Conservation (phyloP, 1,140 invertebrate genomes). For the Bombus cullumanus region DNA sequence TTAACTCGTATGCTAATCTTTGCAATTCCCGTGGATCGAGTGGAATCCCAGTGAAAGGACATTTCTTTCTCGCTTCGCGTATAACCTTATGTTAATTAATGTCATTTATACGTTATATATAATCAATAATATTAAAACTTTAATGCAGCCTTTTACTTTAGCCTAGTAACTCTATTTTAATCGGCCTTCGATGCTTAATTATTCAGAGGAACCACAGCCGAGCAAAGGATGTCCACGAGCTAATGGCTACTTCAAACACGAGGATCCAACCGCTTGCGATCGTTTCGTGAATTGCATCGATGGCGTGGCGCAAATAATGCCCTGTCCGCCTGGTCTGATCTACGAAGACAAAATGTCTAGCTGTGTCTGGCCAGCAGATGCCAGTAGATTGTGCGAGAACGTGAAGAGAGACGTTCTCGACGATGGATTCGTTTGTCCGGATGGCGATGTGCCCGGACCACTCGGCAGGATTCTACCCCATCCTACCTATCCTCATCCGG, state of each 20-base stretch:
- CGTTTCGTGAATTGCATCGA: constrained; percentile 93
- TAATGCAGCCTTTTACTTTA: not conserved
- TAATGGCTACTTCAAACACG: constrained; percentile 91
- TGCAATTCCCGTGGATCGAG: too few relatives aligned
- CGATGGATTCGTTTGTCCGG: constrained; percentile 91
- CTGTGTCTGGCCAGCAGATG: constrained; percentile 89
- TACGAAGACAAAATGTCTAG: constrained; percentile 90
- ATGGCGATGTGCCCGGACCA: constrained; percentile 87
- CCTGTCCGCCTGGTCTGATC: constrained; percentile 91
- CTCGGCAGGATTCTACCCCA: constrained; percentile 89
- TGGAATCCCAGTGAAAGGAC: too few relatives aligned
- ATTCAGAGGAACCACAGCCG: constrained; percentile 88
- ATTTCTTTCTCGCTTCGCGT: too few relatives aligned
- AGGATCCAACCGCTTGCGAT: constrained; percentile 90
- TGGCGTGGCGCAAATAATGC: constrained; percentile 87
- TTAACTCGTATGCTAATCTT: not conserved
- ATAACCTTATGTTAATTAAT: too few relatives aligned
- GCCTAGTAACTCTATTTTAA: not conserved
- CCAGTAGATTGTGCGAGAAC: constrained; percentile 85
- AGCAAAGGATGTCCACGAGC: constrained; percentile 89
- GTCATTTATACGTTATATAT: too few relatives aligned
- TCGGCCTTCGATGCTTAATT: not conserved
- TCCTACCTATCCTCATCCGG: constrained; percentile 91
- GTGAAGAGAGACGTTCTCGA: constrained; percentile 87
- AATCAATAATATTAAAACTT: not conserved